Evolutionary conservation across 1,140 invertebrate species (phyloP).

Genomic region (Berghia stephanieae): DNA sequence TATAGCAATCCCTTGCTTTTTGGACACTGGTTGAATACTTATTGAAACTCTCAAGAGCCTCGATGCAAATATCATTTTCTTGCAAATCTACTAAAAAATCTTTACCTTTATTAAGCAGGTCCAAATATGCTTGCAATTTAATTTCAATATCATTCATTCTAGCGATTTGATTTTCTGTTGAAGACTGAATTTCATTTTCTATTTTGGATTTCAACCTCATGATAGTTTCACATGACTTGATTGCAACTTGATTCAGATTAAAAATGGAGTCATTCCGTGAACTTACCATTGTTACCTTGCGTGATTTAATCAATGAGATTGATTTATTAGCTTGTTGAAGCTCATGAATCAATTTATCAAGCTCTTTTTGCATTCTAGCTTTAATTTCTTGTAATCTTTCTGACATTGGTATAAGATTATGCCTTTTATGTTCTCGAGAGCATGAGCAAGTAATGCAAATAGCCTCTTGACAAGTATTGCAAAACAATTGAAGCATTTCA

Average conservation of each 20-base stretch:
- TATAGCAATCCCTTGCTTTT: constrained; percentile 1
- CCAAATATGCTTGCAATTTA: constrained; percentile 39
- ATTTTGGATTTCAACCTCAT: background rate
- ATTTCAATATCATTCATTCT: constrained; percentile 40
- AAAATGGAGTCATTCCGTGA: constrained; percentile 20
- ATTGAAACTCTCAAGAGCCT: constrained; percentile 46
- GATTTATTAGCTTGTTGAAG: constrained; percentile 14
- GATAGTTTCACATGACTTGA: constrained; percentile 12
- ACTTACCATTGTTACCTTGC: constrained; percentile 33
- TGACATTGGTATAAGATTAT: constrained; percentile 48
- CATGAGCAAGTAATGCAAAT: constrained; percentile 55
- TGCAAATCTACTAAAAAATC: constrained; percentile 52
- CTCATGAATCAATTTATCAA: constrained; percentile 43
- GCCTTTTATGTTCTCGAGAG: constrained; percentile 48
- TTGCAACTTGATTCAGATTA: background rate
- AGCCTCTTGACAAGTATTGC: constrained; percentile 46
- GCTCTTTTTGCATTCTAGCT: constrained; percentile 45
- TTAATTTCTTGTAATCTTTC: constrained; percentile 46
- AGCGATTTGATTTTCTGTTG: constrained; percentile 33
- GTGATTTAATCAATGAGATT: background rate
- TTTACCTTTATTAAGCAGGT: constrained; percentile 44
- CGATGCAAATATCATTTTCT: constrained; percentile 55
- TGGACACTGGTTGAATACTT: constrained; percentile 23
- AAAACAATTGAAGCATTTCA: constrained; percentile 53
- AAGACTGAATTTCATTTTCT: background rate